Conservation (phyloP, 1,140 invertebrate genomes). For the Zelostemma sp. region DNA sequence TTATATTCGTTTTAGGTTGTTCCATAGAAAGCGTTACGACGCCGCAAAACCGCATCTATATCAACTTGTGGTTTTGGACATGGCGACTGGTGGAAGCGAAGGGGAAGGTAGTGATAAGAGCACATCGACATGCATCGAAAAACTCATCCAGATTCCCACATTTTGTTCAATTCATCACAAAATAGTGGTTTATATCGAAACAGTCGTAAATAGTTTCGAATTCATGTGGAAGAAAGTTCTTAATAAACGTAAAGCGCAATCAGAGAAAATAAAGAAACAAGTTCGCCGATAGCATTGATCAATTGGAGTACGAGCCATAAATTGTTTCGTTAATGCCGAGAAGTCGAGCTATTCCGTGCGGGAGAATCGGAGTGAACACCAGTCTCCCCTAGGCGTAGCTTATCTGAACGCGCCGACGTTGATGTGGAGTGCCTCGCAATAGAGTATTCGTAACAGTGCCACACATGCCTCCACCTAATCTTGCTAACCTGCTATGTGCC, state of each 20-base stretch:
- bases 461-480: conserved; percentile 48
- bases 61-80: conserved; percentile 53
- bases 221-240: too few relatives aligned
- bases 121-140: conserved; percentile 31
- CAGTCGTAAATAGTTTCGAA: too few relatives aligned
- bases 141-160: too few relatives aligned
- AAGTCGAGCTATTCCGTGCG: conserved; percentile 18
- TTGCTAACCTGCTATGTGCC: conserved; percentile 51
- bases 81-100: conserved; percentile 9
- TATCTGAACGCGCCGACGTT: conserved; percentile 45
- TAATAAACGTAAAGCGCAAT: too few relatives aligned
- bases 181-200: too few relatives aligned
- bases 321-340: conserved; percentile 16
- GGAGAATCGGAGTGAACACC: conserved; percentile 11
- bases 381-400: conserved; percentile 25
- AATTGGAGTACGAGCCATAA: conserved; percentile 14
- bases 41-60: conserved; percentile 58
- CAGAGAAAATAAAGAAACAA: too few relatives aligned
- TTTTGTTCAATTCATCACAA: too few relatives aligned
- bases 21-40: conserved; percentile 33
- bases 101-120: conserved; percentile 17
- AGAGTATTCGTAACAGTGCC: conserved; percentile 11
- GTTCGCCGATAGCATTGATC: conserved; percentile 20
- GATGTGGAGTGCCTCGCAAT: conserved; percentile 30
- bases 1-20: conserved; percentile 46